A percentile compares a stretch with the other conserved stretches of the same genome.
Conservation (phyloP, 2,888 invertebrate genomes). For the Linyphia triangularis region DNA sequence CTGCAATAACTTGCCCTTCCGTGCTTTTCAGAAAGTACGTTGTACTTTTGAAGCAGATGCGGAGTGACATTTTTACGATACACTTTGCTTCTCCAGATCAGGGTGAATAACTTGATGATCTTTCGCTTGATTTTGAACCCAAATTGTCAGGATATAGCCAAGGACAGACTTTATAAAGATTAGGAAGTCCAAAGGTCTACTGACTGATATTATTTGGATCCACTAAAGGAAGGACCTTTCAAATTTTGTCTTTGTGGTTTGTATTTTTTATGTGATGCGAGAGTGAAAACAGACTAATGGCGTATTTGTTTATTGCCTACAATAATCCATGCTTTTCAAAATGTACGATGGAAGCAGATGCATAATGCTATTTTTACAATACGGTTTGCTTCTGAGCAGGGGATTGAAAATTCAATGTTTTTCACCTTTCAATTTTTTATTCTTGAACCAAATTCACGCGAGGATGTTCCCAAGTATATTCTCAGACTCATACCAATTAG, state of each 20-base stretch:
- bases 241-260: no score
- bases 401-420: constrained; percentile 14
- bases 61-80: constrained; percentile 68
- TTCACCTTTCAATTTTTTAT: constrained; percentile 50
- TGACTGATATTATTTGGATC: no score
- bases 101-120: constrained; percentile 64
- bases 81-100: constrained; percentile 28
- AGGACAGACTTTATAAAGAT: no score
- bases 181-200: no score
- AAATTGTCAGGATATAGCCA: no score
- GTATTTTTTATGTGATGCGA: no score
- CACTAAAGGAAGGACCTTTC: no score
- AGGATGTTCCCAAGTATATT: constrained; percentile 7
- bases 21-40: constrained; percentile 57
- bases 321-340: constrained; percentile 61
- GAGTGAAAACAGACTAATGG: no score
- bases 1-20: constrained; percentile 65
- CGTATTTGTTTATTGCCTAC: no score
- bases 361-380: constrained; percentile 64
- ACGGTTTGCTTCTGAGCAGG: constrained; percentile 41
- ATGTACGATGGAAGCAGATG: constrained; percentile 68
- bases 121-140: no score
- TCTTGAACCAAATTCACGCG: constrained; percentile 15
- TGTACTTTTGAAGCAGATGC: constrained; percentile 63
- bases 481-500: background rate